Percentiles rank a stretch among this genome's conserved stretches.
Conservation (phyloP, 2,113 vertebrate genomes). For the Cryptomyrus ogoouensis region DNA sequence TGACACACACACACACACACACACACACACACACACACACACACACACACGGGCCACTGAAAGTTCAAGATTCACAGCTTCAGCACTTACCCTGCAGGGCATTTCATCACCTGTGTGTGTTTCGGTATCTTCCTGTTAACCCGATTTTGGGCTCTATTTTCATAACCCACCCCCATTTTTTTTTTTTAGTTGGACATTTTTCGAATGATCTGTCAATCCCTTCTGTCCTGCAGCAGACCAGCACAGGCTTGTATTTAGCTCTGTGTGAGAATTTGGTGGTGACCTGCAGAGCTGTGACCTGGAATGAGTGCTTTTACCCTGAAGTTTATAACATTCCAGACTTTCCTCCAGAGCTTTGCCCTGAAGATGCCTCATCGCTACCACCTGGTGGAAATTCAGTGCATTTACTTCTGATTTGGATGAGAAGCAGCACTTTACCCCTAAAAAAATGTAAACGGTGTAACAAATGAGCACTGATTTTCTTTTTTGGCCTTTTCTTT, state of each 20-base stretch:
- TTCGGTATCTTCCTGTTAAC: not conserved
- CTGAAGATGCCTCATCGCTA: slow-evolving; percentile 6
- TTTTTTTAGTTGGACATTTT: not conserved
- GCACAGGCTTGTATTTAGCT: not conserved
- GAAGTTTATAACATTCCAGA: not conserved
- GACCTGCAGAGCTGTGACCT: slow-evolving; percentile 11
- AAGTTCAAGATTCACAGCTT: not conserved
- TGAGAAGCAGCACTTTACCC: not conserved
- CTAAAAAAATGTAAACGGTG: not conserved
- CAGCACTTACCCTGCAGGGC: not conserved
- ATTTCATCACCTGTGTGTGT: not conserved
- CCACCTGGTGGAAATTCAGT: not conserved
- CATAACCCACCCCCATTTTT: not conserved
- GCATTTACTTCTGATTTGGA: not conserved
- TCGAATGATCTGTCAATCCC: not conserved
- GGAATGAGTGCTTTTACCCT: not conserved
- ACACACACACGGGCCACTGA: not conserved
- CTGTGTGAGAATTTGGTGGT: not conserved
- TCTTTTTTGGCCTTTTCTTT: not conserved
- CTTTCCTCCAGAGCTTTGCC: not conserved
- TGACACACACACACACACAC: not conserved
- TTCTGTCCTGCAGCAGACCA: not conserved
- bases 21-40: not conserved
- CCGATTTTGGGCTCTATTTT: not conserved
- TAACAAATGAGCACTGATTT: not conserved